Evolutionary conservation across 2,797 vertebrate genomes (phyloP), one percentile per base, ranked within the genome.

Genomic region (Pogonophryne albipinna): DNA sequence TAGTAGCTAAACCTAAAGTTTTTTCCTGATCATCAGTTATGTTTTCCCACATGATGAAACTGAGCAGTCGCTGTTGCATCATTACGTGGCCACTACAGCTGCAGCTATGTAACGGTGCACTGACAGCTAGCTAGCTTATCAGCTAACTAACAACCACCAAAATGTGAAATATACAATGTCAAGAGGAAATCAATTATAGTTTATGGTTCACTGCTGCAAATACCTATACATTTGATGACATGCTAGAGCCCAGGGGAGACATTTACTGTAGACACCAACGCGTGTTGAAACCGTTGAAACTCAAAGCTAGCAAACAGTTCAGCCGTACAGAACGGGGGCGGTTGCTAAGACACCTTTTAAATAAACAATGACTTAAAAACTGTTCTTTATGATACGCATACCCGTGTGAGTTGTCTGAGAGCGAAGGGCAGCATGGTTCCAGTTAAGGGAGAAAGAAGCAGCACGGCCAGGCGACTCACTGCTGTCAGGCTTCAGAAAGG

Each of bases 361-460:
- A 7, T 6, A 20, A 10, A 61, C 11, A 50, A 14, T 42, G 20
- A 57, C 27, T 51, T 8, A 49, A 2, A 62, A 47, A 4, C 4
- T n/a, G 3, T 0, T 1, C 0, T 1, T 3, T 20, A 4, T 57
- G 20, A 2, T 13, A 1, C 23, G 90, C 89, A 85, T 81, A 96
- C 95, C 93, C 93, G 82, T 57, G 91, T 49, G 34, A 95, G 74
- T 62, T 89, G 93, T 84, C 90, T 93, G 11, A 95, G 20, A n/a
- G 93, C 78, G 60, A 95, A 85, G 1, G 92, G 89, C 64, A 94
- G 78, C 95, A 96, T 95, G 73, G 78, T 93, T 89, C n/a, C 60
- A 77, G 79, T 73, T 79, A 61, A 55, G 65, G 31, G 69, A 63
- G 44, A 77, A 51, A 77, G 66, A 68, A 19, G 80, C 65, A 73